Base-by-base conservation (phyloP, 2,113 vertebrate genomes). In the Tonatia bakeri region DNA sequence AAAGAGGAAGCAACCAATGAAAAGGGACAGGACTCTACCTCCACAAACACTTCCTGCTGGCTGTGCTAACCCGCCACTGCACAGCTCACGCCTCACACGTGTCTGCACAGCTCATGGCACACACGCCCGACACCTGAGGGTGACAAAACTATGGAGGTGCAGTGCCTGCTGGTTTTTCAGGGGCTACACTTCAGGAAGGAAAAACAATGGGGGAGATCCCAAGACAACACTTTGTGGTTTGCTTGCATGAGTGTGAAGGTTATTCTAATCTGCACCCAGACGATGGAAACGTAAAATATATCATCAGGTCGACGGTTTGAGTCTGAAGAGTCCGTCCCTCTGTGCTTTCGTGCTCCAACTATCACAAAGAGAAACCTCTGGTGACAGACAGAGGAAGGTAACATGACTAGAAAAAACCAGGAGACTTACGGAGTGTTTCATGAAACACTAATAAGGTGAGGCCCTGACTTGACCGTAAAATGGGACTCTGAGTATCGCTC, bases 61-160 rank as follows among this genome's bases (percentile, higher is more conserved):
- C 20, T 31, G 43, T 56, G 52, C 83, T 31, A 26, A 52, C 3
- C 56, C 17, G 3, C 0, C 19, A 20, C 8, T 33, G 16, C 11
- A 28, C 3, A 0, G 26, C 12, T 26, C 0, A 6, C 28, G 47
- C 9, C 43, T 56, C 26, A 5, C 0, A 4, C n/a, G 2, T 47
- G 12, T 67, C 28, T 9, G 67, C 81, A 75, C 3, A 1, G 33
- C 50, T 91, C 50, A 19, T 0, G 0, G 19, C 45, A 7, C 40
- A 77, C 38, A 56, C 7, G 28, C 40, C 26, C 10, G 20, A 64
- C 38, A 16, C 47, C 7, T 38, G 26, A 31, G 22, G 59, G 89
- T 73, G 24, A 3, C 7, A 31, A 50, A 28, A 45, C 65, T 38
- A 64, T n/a, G 54, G 10, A 28, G 59, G 17, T 1, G 20, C 24